Conservation (phyloP, 1,140 invertebrate species). For the Ganaspis sp. region DNA sequence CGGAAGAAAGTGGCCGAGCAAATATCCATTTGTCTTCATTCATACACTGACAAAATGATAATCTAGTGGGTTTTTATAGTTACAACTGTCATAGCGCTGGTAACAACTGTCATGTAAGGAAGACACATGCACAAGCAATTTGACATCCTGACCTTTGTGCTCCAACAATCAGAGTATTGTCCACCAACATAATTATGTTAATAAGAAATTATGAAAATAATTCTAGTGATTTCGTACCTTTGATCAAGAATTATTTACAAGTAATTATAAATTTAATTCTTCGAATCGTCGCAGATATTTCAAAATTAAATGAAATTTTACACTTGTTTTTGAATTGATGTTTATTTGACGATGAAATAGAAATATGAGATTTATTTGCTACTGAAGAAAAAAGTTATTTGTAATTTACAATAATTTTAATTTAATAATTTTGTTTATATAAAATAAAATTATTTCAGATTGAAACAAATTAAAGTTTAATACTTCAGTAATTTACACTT, state of each 20-base stretch:
- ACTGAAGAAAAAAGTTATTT: too few relatives aligned
- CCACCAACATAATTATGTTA: not conserved
- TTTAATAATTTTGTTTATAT: too few relatives aligned
- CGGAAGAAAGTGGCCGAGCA: conserved; percentile 26
- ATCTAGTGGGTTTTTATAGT: conserved; percentile 19
- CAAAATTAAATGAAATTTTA: too few relatives aligned
- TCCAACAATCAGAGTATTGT: not conserved
- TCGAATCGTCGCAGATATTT: too few relatives aligned
- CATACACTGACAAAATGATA: conserved; percentile 15
- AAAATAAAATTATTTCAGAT: too few relatives aligned
- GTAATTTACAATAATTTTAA: too few relatives aligned
- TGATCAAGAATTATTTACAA: not conserved
- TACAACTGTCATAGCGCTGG: conserved; percentile 16
- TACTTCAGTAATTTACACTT: too few relatives aligned
- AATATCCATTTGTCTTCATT: conserved; percentile 27
- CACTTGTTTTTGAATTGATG: too few relatives aligned
- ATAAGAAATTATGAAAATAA: not conserved
- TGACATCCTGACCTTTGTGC: conserved; percentile 7
- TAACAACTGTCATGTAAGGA: not conserved
- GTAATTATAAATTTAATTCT: not conserved
- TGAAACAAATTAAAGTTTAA: too few relatives aligned
- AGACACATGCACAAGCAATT: conserved; percentile 11
- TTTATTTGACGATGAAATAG: too few relatives aligned
- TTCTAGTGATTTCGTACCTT: not conserved
- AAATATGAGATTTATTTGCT: too few relatives aligned